Evolutionary conservation across 2,113 vertebrate species (phyloP).

Genomic region (Alligator mississippiensis): DNA sequence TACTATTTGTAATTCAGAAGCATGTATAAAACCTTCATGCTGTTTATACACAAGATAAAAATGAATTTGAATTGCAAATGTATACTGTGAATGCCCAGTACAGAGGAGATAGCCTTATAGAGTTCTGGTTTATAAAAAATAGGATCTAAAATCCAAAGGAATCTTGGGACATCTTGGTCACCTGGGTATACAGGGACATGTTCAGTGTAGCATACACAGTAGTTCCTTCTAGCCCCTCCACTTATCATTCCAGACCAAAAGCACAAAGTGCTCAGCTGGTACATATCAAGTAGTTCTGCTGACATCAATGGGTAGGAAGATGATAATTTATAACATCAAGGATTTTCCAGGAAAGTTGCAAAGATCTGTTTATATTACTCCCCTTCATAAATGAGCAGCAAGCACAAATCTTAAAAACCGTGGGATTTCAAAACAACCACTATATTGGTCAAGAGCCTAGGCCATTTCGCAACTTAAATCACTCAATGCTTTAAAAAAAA

Average conservation of each 20-base stretch:
- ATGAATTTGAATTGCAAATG: not conserved
- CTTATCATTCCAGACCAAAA: not conserved
- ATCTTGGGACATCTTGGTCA: too few relatives aligned
- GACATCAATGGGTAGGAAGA: not conserved
- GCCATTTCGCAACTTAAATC: not conserved
- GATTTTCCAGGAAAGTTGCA: not conserved
- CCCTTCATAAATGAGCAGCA: not conserved
- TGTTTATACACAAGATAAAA: fast-evolving
- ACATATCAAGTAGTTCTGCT: not conserved
- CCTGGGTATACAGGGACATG: not conserved
- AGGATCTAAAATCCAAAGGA: not conserved
- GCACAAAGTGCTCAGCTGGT: not conserved
- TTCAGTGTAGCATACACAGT: not conserved
- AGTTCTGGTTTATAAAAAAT: not conserved
- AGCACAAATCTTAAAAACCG: not conserved
- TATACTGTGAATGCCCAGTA: fast-evolving
- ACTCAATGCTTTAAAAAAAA: not conserved
- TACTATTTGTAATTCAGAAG: not conserved
- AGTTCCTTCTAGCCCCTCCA: not conserved
- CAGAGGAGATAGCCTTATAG: not conserved
- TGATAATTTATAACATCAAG: not conserved
- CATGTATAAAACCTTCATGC: not conserved
- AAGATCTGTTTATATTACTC: not conserved
- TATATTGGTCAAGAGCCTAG: not conserved
- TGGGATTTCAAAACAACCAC: not conserved